Evolutionary conservation across 2,888 invertebrate genomes (phyloP).

Genomic region (Caenorhabditis drosophilae): DNA sequence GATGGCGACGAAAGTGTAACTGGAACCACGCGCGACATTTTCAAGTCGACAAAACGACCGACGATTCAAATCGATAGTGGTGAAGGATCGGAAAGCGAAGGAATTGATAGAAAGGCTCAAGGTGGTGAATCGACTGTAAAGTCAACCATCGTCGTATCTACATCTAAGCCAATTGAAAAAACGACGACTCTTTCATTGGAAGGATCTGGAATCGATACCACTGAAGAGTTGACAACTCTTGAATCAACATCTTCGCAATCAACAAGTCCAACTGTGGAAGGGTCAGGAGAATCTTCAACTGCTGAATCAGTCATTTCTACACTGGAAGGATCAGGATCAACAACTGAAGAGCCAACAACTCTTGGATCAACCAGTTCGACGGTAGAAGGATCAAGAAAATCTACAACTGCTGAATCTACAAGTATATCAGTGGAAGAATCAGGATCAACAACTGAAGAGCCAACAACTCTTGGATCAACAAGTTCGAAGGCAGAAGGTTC

Average conservation of each 20-base stretch:
- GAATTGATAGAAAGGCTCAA: conserved; percentile 15
- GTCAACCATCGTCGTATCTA: background rate
- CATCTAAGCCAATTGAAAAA: background rate
- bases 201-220: conserved; percentile 7
- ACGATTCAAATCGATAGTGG: conserved; percentile 30
- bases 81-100: conserved; percentile 22
- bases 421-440: background rate
- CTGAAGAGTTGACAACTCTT: background rate
- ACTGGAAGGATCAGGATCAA: conserved; percentile 8
- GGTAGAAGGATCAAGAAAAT: conserved; percentile 3
- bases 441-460: background rate
- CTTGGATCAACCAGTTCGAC: conserved; percentile 4
- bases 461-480: background rate
- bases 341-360: background rate
- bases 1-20: conserved; percentile 20
- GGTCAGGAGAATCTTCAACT: conserved; percentile 13
- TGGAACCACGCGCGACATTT: conserved; percentile 25
- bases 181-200: conserved; percentile 3
- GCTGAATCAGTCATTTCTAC: conserved; percentile 4
- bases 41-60: conserved; percentile 23
- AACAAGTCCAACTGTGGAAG: conserved; percentile 16
- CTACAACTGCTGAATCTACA: conserved; percentile 5
- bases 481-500: conserved; percentile 4
- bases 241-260: too few relatives aligned
- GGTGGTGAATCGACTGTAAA: background rate